Evolutionary conservation across 2,113 vertebrate species (phyloP).

Genomic region (Percopsis transmontana): DNA sequence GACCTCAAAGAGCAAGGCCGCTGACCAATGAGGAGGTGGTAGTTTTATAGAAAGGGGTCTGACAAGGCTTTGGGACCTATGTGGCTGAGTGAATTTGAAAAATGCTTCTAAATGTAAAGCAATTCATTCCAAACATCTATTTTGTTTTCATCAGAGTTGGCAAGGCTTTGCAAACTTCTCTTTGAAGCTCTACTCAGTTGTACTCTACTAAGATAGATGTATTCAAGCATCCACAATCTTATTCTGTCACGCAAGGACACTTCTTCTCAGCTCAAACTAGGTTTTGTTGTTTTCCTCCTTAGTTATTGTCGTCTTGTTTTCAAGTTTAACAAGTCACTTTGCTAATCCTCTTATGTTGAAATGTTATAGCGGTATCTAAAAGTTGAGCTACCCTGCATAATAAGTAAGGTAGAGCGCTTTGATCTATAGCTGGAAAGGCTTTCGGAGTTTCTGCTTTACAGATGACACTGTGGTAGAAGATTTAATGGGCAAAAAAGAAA

Average conservation of each 20-base stretch:
- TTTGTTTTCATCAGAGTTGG: not conserved
- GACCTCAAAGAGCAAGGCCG: conserved; percentile 32
- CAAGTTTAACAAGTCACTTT: conserved; percentile 58
- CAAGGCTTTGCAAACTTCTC: conserved; percentile 7
- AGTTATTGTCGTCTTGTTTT: conserved; percentile 62
- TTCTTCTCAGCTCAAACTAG: conserved; percentile 34
- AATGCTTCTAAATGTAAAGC: conserved; percentile 4
- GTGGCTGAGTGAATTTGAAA: conserved; percentile 14
- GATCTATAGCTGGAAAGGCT: conserved; percentile 55
- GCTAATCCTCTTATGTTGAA: conserved; percentile 65
- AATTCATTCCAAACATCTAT: conserved; percentile 5
- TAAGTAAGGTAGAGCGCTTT: conserved; percentile 67
- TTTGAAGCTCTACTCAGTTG: conserved; percentile 6
- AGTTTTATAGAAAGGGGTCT: conserved; percentile 34
- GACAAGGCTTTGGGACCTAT: not conserved
- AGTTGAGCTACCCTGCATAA: conserved; percentile 63
- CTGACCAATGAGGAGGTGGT: conserved; percentile 32
- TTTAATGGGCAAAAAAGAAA: conserved; percentile 53
- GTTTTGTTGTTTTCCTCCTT: conserved; percentile 40
- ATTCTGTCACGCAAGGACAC: conserved; percentile 47
- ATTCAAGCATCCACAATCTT: conserved; percentile 35
- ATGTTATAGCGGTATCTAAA: conserved; percentile 39
- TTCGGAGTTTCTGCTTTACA: conserved; percentile 41
- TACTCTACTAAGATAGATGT: conserved; percentile 8
- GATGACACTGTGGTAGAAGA: conserved; percentile 31